A percentile compares a stretch with the other conserved stretches of the same genome.
phyloP scores from a whole-genome alignment of 2,797 vertebrate species.

The Nasua narica region DNA sequence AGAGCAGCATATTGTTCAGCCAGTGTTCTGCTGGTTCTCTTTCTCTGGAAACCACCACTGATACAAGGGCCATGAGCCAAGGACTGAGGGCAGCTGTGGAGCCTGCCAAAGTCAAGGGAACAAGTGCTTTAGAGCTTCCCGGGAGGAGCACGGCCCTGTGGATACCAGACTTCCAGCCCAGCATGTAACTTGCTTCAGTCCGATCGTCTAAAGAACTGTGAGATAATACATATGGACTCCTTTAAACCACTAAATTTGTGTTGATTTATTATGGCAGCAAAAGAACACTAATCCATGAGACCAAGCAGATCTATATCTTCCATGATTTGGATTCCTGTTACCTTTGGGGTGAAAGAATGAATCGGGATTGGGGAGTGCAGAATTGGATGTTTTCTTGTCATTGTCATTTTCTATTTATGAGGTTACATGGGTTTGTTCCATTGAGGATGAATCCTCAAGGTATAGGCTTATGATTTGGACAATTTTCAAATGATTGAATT shows the following conservation, averaged over 20 bases:
- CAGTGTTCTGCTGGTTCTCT: fast-evolving
- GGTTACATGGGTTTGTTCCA: neutral
- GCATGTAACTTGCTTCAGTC: neutral
- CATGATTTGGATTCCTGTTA: neutral
- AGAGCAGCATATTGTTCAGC: neutral
- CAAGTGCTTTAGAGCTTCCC: no score
- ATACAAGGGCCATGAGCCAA: neutral
- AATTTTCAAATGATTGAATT: neutral
- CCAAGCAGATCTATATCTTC: no score
- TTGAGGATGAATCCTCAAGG: neutral
- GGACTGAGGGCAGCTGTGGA: neutral
- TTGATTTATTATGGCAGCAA: neutral
- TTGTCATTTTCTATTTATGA: neutral
- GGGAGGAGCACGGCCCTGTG: neutral
- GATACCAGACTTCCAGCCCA: neutral
- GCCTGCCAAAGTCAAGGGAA: neutral
- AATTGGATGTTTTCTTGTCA: neutral
- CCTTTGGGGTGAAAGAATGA: neutral
- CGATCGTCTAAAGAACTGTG: neutral
- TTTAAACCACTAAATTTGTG: neutral
- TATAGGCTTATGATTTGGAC: neutral
- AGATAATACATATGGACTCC: neutral
- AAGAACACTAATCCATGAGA: neutral
- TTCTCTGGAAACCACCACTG: neutral
- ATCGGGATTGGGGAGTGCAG: neutral